Conservation (phyloP, 2,888 invertebrate species). For the Agrochola litura region DNA sequence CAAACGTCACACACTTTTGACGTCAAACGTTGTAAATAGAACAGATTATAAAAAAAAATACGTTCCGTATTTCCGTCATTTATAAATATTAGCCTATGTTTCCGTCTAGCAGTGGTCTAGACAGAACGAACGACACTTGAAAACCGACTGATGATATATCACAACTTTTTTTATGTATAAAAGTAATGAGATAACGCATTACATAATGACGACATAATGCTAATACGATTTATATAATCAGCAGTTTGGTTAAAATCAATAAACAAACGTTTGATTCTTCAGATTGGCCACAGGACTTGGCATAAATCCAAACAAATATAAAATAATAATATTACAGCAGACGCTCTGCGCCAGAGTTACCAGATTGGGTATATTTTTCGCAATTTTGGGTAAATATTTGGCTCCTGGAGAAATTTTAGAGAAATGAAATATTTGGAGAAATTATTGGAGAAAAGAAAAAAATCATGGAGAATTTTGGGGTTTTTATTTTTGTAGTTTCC, state of each 20-base stretch:
- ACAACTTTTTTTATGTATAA: no score
- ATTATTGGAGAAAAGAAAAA: no score
- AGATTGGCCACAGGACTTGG: conserved; percentile 4
- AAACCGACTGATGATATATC: not conserved
- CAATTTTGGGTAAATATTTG: no score
- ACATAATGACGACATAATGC: not conserved
- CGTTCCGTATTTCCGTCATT: conserved; percentile 2
- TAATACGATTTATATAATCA: not conserved
- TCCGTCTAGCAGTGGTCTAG: not conserved
- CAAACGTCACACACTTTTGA: conserved; percentile 46
- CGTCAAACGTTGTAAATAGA: conserved; percentile 12
- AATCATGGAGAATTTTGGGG: no score
- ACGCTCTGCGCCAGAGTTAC: no score
- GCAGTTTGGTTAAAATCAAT: not conserved
- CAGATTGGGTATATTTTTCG: no score
- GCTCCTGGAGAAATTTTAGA: no score
- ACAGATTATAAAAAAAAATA: conserved; percentile 6
- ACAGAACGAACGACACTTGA: conserved; percentile 1
- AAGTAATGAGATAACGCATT: not conserved
- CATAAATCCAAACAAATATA: conserved; percentile 31
- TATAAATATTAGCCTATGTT: no score
- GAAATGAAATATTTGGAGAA: no score
- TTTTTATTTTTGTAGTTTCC: no score
- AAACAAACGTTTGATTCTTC: not conserved
- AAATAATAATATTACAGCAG: conserved; percentile 1